Base-by-base conservation (phyloP, 2,888 invertebrate genomes). In the Macropis europaea region DNA sequence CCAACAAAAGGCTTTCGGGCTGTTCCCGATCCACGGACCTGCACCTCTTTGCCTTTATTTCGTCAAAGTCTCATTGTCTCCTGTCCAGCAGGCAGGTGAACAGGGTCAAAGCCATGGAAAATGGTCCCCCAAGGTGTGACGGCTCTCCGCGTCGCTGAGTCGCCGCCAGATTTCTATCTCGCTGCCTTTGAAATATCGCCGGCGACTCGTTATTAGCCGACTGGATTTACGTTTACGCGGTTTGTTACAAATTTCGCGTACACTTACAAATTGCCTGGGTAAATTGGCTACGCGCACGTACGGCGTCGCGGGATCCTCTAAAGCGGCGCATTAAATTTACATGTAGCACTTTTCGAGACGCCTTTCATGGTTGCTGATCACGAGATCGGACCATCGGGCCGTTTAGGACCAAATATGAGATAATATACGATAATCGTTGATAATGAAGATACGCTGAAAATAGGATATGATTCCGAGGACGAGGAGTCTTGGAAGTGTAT, bases 351-450 rank as follows among this genome's bases (percentile, higher is more conserved):
- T n/a, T n/a, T 19, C 26, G 61, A 50, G 56, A 50, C 54, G 30
- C 40, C 69, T 64, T 82, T 85, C 79, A 62, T 60, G 74, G 70
- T 82, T 85, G 86, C 86, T 67, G 82, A 76, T 77, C 84, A 83
- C 83, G 83, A 73, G 69, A 73, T 75, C 76, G 72, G 73, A 74
- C 73, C 76, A 69, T 72, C 74, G 67, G 53, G 56, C 63, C 84
- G 82, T 86, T 87, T 87, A 86, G 84, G 82, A 77, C 82, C 84
- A 87, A 87, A 86, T 86, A 87, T 82, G 80, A 76, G 81, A 83
- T 87, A 87, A 87, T 86, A 81, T 70, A 76, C 75, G 73, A 82
- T 87, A 87, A 87, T 87, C 84, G 83, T 64, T 77, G 80, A 78
- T 86, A 84, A 87, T 85, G 79, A 85, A 83, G 80, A 69, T 71